Percentiles rank a stretch among this genome's conserved stretches.
phyloP scores from a whole-genome alignment of 2,797 vertebrate species.

The Dicrostonyx torquatus region DNA sequence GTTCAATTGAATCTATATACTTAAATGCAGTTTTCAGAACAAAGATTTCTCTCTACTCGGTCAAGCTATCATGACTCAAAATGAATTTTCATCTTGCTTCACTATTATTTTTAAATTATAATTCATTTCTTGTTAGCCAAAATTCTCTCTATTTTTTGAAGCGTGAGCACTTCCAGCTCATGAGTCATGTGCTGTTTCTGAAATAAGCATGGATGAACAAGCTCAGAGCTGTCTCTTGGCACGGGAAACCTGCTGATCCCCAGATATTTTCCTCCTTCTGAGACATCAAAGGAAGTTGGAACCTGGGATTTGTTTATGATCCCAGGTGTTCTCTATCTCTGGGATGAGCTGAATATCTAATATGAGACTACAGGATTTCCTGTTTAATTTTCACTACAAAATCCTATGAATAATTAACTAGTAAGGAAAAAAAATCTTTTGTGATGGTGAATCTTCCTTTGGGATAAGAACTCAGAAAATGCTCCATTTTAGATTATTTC shows the following conservation, averaged over 20 bases:
- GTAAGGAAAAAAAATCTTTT: not conserved
- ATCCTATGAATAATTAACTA: conserved; percentile 61
- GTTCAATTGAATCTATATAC: not conserved
- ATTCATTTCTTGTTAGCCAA: not conserved
- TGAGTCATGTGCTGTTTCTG: not conserved
- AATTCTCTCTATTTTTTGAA: conserved; percentile 1
- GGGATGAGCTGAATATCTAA: conserved; percentile 35
- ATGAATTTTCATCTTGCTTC: not conserved
- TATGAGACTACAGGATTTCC: conserved; percentile 24
- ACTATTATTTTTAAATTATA: conserved; percentile 43
- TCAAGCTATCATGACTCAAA: conserved; percentile 8
- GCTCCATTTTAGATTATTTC: conserved; percentile 13
- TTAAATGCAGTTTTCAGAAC: not conserved
- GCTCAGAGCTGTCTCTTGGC: not conserved
- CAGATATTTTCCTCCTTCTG: not conserved
- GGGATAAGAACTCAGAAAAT: conserved; percentile 44
- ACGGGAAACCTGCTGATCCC: not conserved
- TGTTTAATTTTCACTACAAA: conserved; percentile 39
- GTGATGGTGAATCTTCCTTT: conserved; percentile 33
- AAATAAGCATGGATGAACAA: conserved; percentile 3
- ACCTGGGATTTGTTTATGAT: not conserved
- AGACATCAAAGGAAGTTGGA: conserved; percentile 55
- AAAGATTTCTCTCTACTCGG: too few species aligned
- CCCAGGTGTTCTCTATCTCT: conserved; percentile 22
- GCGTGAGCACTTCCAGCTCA: not conserved